Evolutionary conservation across 2,797 vertebrate genomes (phyloP).

Genomic region (Eremophila alpestris): DNA sequence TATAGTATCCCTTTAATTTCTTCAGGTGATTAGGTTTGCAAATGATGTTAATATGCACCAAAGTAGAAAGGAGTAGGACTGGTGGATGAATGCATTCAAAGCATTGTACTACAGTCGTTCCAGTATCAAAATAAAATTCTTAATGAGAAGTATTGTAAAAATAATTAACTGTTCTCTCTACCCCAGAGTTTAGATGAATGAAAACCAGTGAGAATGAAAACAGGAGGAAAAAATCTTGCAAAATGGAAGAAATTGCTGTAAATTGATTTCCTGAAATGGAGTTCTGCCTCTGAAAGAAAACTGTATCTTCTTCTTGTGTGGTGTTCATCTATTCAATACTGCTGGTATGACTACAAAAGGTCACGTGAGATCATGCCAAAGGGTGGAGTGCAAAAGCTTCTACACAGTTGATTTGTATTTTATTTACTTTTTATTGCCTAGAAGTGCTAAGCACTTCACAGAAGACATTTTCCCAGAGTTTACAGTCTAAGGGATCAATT

Average conservation of each 20-base stretch:
- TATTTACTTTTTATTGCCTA: constrained; percentile 13
- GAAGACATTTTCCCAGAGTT: neutral
- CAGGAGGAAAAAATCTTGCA: neutral
- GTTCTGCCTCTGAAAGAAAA: neutral
- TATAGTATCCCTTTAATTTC: neutral
- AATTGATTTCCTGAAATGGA: neutral
- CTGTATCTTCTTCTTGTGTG: neutral
- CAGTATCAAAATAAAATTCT: neutral
- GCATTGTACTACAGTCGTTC: neutral
- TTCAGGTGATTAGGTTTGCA: neutral
- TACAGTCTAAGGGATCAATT: neutral
- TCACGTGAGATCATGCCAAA: neutral
- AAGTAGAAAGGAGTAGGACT: neutral
- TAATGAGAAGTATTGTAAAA: neutral
- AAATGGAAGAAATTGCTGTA: neutral
- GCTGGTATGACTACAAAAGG: neutral
- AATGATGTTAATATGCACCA: neutral
- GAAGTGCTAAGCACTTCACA: neutral
- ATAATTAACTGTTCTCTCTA: neutral
- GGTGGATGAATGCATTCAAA: neutral
- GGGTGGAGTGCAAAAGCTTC: neutral
- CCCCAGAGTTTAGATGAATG: neutral
- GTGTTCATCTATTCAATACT: neutral
- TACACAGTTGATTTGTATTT: neutral
- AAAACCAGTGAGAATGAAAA: neutral